phyloP scores from a whole-genome alignment of 2,797 vertebrate genomes.

The Phaenicophaeus curvirostris region DNA sequence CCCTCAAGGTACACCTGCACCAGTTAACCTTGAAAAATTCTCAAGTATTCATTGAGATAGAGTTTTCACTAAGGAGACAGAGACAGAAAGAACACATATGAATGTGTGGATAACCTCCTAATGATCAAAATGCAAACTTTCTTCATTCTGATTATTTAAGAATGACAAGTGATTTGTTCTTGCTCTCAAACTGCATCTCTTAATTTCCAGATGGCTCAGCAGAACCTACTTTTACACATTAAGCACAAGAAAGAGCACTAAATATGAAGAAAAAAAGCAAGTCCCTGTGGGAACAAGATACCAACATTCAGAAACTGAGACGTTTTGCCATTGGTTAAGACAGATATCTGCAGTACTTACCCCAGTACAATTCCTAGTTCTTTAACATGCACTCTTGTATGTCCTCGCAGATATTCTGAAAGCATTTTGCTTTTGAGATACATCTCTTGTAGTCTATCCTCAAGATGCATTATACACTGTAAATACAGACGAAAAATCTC shows the following conservation, averaged over 20 bases:
- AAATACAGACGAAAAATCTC: constrained; percentile 14
- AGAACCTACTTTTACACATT: background rate
- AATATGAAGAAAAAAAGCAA: background rate
- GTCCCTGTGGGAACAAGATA: background rate
- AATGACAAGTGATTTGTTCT: background rate
- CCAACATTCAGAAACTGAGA: background rate
- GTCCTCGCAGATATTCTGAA: constrained; percentile 87
- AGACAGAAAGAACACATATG: accelerated
- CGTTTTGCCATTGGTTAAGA: background rate
- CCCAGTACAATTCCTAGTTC: constrained; percentile 85
- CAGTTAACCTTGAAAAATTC: background rate
- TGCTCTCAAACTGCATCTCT: background rate
- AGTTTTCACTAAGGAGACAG: background rate
- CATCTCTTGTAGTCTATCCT: constrained; percentile 87
- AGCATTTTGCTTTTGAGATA: constrained; percentile 91
- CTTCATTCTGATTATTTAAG: background rate
- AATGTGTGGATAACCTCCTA: background rate
- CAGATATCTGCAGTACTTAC: constrained; percentile 71
- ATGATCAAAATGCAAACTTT: background rate
- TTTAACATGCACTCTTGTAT: constrained; percentile 86
- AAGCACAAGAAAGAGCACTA: background rate
- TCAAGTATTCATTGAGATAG: background rate
- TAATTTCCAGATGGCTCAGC: background rate
- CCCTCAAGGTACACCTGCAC: background rate
- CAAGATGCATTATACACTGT: constrained; percentile 89